phyloP scores from a whole-genome alignment of 1,140 invertebrate genomes.

The Scaptomyza pallida region DNA sequence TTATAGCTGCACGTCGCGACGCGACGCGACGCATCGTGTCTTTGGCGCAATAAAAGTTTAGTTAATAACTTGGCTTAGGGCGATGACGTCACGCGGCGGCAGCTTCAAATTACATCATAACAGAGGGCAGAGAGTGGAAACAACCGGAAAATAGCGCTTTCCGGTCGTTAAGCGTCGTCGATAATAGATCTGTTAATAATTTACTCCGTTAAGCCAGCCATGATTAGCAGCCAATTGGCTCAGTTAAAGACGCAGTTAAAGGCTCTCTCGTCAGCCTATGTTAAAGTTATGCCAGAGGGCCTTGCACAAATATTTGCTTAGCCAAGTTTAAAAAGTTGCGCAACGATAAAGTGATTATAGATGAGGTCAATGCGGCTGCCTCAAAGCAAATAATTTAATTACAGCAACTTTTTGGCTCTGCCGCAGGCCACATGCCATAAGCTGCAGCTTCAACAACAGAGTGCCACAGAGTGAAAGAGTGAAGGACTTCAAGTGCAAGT shows the following conservation, averaged over 20 bases:
- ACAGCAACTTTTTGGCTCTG: slow-evolving; percentile 46
- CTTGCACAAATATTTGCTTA: slow-evolving; percentile 29
- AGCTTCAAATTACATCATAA: no score
- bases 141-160: neutral
- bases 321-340: neutral
- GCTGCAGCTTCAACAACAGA: no score
- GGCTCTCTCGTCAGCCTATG: no score
- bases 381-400: slow-evolving; percentile 51
- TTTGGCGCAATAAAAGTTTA: no score
- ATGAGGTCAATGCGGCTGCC: slow-evolving; percentile 29
- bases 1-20: no score
- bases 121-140: no score
- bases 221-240: neutral
- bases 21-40: no score
- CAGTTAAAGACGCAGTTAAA: neutral
- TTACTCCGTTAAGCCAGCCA: neutral
- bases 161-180: neutral
- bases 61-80: no score
- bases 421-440: slow-evolving; percentile 15
- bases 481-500: neutral
- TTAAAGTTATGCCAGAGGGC: neutral
- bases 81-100: no score
- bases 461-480: neutral
- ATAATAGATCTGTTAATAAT: neutral
- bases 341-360: slow-evolving; percentile 60